Evolutionary conservation across 2,888 invertebrate genomes (phyloP).

Genomic region (Lagria hirta): DNA sequence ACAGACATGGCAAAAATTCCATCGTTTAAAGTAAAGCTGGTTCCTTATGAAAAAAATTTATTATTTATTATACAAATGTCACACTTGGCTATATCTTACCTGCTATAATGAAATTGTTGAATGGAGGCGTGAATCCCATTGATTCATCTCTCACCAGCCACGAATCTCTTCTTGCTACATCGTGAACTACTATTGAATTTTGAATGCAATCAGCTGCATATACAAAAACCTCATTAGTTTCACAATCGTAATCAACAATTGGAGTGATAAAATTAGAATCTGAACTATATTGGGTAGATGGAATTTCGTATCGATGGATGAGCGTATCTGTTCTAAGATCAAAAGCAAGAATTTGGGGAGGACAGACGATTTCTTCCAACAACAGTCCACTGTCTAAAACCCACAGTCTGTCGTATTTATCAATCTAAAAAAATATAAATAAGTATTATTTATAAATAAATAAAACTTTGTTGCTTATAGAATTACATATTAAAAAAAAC

Average conservation of each 20-base stretch:
- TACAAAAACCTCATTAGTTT: slow-evolving; percentile 64
- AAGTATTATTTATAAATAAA: too few relatives aligned
- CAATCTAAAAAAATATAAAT: slow-evolving; percentile 67
- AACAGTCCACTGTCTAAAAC: slow-evolving; percentile 70
- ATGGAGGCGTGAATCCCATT: too few relatives aligned
- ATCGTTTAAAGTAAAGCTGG: too few relatives aligned
- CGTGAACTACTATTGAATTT: slow-evolving; percentile 65
- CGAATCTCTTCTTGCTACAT: slow-evolving; percentile 58
- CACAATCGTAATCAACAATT: slow-evolving; percentile 58
- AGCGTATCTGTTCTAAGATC: slow-evolving; percentile 63
- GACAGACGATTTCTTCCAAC: slow-evolving; percentile 62
- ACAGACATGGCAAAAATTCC: too few relatives aligned
- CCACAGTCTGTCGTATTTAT: slow-evolving; percentile 71
- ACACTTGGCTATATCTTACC: too few relatives aligned
- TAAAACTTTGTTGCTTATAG: too few relatives aligned
- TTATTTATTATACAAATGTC: too few relatives aligned
- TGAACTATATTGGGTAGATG: slow-evolving; percentile 53
- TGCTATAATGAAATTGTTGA: too few relatives aligned
- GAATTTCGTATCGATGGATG: slow-evolving; percentile 61
- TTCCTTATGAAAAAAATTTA: too few relatives aligned
- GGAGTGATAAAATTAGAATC: slow-evolving; percentile 66
- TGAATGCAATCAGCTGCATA: slow-evolving; percentile 70
- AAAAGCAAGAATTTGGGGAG: slow-evolving; percentile 73
- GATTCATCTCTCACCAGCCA: slow-evolving; percentile 66
- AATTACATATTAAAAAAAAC: too few relatives aligned